These are phyloP conservation scores for Ophthalmolycus amberensis DNA, from an alignment of 2,113 vertebrate species.

Conservation along the genomic window DNA sequence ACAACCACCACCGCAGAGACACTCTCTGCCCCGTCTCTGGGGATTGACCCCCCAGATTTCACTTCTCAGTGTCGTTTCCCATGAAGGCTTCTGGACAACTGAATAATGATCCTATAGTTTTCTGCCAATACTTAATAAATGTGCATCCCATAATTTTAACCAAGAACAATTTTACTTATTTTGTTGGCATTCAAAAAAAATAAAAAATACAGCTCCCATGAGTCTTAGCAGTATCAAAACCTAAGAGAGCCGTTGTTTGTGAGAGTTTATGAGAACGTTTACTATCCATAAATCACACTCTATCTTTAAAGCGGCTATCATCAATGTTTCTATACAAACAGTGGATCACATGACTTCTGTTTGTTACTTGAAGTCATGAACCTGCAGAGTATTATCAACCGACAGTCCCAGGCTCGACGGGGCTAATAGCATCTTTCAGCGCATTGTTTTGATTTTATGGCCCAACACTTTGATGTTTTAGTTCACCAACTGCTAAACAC, in stretches of 20 bases:
- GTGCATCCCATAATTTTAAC: background rate
- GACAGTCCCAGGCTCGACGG: too few species aligned
- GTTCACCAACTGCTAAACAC: background rate
- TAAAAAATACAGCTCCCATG: background rate
- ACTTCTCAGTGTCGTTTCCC: constrained; percentile 5
- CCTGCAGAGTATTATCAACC: background rate
- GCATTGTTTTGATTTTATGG: background rate
- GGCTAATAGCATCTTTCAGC: background rate
- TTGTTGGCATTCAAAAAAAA: background rate
- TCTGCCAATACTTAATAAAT: constrained; percentile 22
- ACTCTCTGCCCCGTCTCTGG: background rate
- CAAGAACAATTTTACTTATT: background rate
- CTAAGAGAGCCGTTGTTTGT: background rate
- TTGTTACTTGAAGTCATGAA: background rate
- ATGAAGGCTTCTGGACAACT: background rate
- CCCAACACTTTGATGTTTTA: background rate
- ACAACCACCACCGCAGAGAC: background rate
- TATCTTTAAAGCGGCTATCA: background rate
- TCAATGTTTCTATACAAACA: background rate
- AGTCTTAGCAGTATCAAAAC: background rate
- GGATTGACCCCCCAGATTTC: background rate
- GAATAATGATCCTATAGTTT: constrained; percentile 16
- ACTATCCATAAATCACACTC: background rate
- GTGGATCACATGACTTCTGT: background rate
- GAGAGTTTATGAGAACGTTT: background rate